phyloP scores from a whole-genome alignment of 2,113 vertebrate species.

The Oceanodroma tethys region DNA sequence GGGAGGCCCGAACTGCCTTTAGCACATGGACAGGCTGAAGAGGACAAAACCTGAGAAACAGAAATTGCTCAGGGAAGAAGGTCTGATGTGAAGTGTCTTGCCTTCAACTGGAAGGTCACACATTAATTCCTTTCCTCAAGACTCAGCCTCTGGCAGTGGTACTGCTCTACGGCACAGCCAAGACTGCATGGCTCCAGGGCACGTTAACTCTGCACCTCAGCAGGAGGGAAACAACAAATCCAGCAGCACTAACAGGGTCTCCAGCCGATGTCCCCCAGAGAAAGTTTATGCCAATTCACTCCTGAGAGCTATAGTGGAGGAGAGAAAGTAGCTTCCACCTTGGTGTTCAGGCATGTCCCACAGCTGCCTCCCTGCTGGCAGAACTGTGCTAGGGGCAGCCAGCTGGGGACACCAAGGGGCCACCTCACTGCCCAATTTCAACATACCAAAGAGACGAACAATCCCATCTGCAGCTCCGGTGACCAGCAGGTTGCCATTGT shows the following conservation, averaged over 20 bases:
- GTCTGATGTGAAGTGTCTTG: background rate
- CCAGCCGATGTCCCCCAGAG: background rate
- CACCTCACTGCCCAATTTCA: background rate
- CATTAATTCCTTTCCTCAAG: background rate
- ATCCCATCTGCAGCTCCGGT: constrained; percentile 92
- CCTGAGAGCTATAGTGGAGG: background rate
- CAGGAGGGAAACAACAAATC: background rate
- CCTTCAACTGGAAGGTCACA: background rate
- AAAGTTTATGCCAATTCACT: background rate
- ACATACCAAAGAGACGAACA: constrained; percentile 90
- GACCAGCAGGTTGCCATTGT: constrained; percentile 95
- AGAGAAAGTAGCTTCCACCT: background rate
- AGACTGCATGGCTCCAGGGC: background rate
- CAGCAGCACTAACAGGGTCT: background rate
- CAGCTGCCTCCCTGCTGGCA: background rate
- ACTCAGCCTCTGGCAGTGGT: background rate
- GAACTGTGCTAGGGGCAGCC: background rate
- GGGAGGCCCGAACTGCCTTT: background rate
- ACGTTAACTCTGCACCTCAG: background rate
- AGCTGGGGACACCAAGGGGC: background rate
- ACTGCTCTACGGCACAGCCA: background rate
- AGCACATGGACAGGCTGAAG: background rate
- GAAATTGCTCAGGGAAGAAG: background rate
- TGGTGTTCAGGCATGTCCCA: background rate
- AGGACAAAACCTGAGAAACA: background rate